Conservation (phyloP, 2,113 vertebrate species). For the Prunella himalayana region DNA sequence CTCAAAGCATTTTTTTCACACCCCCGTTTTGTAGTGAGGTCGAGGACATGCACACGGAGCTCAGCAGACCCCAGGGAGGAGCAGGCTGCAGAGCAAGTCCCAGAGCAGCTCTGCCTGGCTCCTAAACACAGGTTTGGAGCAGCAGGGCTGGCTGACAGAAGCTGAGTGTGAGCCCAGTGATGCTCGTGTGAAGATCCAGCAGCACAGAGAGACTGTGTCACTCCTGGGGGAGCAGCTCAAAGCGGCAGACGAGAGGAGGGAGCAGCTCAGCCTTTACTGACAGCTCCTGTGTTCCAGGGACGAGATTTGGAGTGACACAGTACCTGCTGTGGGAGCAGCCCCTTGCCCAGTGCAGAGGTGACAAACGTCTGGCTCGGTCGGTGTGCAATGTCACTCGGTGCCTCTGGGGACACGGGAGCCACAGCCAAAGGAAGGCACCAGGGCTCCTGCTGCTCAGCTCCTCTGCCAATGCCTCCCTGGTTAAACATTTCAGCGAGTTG, state of each 20-base stretch:
- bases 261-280: neutral
- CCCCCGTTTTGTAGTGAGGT: neutral
- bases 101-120: neutral
- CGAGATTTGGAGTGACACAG: neutral
- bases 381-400: fast-evolving
- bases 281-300: neutral
- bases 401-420: neutral
- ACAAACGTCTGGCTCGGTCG: fast-evolving
- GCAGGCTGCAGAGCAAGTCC: neutral
- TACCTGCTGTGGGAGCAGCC: fast-evolving
- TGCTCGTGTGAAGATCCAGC: neutral
- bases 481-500: neutral
- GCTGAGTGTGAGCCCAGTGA: fast-evolving
- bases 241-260: fast-evolving
- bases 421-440: neutral
- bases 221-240: neutral
- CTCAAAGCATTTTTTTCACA: neutral
- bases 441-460: neutral
- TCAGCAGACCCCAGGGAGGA: neutral
- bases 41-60: neutral
- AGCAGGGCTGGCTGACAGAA: too few relatives aligned
- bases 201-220: fast-evolving
- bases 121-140: fast-evolving
- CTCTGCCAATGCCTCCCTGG: neutral
- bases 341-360: fast-evolving